phyloP scores from a whole-genome alignment of 2,797 vertebrate species.

The Scleropages formosus region DNA sequence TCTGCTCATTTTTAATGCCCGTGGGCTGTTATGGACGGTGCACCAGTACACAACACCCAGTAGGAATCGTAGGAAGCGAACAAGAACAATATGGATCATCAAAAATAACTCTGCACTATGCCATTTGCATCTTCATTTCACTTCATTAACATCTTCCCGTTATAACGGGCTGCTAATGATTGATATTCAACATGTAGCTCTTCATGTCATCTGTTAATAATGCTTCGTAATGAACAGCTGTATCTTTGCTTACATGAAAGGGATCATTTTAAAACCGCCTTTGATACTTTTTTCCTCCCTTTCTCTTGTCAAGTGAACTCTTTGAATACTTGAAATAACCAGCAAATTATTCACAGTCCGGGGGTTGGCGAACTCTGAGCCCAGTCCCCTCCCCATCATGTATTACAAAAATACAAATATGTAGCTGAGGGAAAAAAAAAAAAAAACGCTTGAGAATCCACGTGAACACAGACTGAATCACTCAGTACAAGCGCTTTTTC shows the following conservation, averaged over 20 bases:
- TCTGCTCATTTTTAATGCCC: not conserved
- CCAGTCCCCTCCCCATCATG: not conserved
- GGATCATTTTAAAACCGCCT: conserved; percentile 20
- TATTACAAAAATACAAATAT: conserved; percentile 18
- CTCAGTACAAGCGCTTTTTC: not conserved
- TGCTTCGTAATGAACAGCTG: conserved; percentile 25
- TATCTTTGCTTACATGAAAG: conserved; percentile 22
- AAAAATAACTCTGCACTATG: not conserved
- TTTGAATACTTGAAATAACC: conserved; percentile 21
- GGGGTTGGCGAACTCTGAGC: not conserved
- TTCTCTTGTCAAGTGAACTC: conserved; percentile 7
- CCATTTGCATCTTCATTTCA: not conserved
- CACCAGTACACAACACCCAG: not conserved
- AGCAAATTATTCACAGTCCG: conserved; percentile 25
- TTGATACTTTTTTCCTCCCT: not conserved
- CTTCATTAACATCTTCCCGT: conserved; percentile 8
- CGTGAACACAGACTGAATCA: not conserved
- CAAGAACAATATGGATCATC: not conserved
- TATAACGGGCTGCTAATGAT: not conserved
- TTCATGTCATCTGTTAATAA: conserved; percentile 26
- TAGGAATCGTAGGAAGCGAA: not conserved
- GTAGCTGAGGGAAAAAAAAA: conserved; percentile 7
- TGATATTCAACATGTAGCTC: not conserved
- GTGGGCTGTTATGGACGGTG: not conserved
- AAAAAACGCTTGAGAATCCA: conserved; percentile 1